Evolutionary conservation across 2,797 vertebrate species (phyloP).

Genomic region (Tenualosa ilisha): DNA sequence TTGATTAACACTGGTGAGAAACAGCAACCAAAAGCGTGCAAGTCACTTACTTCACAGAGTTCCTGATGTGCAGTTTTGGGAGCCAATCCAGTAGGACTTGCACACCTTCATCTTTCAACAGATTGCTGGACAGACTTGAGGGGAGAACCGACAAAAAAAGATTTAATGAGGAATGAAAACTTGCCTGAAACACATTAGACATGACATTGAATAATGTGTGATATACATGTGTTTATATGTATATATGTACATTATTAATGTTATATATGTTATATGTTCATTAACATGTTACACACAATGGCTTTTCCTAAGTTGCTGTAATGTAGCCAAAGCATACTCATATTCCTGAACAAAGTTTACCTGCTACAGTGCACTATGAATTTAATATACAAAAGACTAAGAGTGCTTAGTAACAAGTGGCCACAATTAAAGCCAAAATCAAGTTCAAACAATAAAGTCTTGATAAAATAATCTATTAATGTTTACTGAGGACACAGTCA

Average conservation of each 20-base stretch:
- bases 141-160: not conserved
- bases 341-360: not conserved
- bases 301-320: no score
- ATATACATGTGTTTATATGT: no score
- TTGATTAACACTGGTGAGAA: not conserved
- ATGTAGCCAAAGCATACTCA: not conserved
- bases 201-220: no score
- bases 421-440: not conserved
- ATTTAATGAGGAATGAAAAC: not conserved
- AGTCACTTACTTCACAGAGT: slow-evolving; percentile 78
- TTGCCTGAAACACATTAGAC: not conserved
- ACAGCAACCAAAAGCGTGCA: not conserved
- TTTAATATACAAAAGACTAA: not conserved
- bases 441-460: not conserved
- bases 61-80: slow-evolving; percentile 65
- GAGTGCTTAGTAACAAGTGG: not conserved
- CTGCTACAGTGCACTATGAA: not conserved
- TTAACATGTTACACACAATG: no score
- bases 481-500: no score
- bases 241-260: no score
- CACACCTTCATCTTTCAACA: slow-evolving; percentile 76
- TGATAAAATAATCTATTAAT: no score
- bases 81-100: slow-evolving; percentile 69
- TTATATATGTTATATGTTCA: no score
- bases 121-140: slow-evolving; percentile 81